phyloP scores from a whole-genome alignment of 2,888 invertebrate species.

The Pinctada fucata region DNA sequence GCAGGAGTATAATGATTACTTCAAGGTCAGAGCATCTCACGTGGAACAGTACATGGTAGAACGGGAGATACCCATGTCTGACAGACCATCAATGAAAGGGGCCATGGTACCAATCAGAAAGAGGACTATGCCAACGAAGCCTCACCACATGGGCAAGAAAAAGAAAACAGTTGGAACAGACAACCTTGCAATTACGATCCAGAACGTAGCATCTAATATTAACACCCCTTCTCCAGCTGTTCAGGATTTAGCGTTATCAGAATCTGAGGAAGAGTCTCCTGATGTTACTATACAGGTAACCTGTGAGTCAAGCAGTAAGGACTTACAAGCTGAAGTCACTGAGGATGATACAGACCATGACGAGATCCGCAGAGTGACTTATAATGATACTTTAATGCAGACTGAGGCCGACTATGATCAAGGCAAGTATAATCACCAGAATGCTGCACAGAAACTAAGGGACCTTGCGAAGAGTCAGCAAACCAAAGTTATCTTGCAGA shows the following conservation, averaged over 20 bases:
- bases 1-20: not conserved
- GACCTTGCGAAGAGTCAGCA: not conserved
- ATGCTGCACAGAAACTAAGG: too few relatives aligned
- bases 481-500: not conserved
- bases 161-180: not conserved
- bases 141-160: not conserved
- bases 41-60: conserved; percentile 1
- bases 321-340: too few relatives aligned
- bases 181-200: not conserved
- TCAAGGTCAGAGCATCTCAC: not conserved
- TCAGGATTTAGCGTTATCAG: not conserved
- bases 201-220: not conserved
- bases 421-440: too few relatives aligned
- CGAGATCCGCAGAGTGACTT: too few relatives aligned
- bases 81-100: not conserved
- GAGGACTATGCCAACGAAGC: not conserved
- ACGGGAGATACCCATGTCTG: not conserved
- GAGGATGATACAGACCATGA: too few relatives aligned
- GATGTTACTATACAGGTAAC: not conserved
- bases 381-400: too few relatives aligned
- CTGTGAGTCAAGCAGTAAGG: too few relatives aligned
- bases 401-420: too few relatives aligned
- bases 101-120: not conserved
- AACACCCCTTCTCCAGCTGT: not conserved
- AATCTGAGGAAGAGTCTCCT: not conserved